Conservation (phyloP, 2,797 vertebrate genomes). For the Megaceryle alcyon region DNA sequence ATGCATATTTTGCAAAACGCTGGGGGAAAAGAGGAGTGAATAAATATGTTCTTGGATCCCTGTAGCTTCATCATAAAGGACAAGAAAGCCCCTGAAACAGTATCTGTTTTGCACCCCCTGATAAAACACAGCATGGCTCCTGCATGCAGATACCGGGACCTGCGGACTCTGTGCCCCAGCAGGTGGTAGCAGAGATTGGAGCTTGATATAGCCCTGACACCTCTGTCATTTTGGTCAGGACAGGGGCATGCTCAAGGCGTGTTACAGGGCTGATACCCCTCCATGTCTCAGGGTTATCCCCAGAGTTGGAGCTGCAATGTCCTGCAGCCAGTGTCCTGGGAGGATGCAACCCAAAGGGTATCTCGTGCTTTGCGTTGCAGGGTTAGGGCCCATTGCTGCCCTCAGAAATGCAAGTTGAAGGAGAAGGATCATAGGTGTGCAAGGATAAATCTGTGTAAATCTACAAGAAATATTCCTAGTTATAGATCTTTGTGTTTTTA, state of each 20-base stretch:
- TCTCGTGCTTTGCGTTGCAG: rapidly evolving
- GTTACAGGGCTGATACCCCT: neutral
- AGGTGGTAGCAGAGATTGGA: neutral
- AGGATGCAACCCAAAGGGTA: neutral
- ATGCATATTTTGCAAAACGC: neutral
- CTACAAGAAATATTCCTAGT: neutral
- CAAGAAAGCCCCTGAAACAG: neutral
- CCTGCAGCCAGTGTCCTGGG: rapidly evolving
- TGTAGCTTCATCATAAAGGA: neutral
- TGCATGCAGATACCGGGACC: rapidly evolving
- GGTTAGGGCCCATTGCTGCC: neutral
- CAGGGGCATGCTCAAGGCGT: neutral
- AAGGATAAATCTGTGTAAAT: neutral
- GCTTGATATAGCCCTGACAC: neutral
- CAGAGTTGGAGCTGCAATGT: rapidly evolving
- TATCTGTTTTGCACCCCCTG: neutral
- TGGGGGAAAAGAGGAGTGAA: neutral
- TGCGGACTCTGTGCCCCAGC: rapidly evolving
- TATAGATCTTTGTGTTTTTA: neutral
- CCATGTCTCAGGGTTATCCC: neutral
- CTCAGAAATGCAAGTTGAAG: neutral
- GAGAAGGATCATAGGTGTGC: neutral
- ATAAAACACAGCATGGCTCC: neutral
- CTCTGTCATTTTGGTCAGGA: rapidly evolving
- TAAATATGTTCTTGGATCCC: neutral